Percentiles rank a stretch among this genome's conserved stretches.
Evolutionary conservation across 1,140 invertebrate species (phyloP).

Genomic region (Drosophila repletoides): DNA sequence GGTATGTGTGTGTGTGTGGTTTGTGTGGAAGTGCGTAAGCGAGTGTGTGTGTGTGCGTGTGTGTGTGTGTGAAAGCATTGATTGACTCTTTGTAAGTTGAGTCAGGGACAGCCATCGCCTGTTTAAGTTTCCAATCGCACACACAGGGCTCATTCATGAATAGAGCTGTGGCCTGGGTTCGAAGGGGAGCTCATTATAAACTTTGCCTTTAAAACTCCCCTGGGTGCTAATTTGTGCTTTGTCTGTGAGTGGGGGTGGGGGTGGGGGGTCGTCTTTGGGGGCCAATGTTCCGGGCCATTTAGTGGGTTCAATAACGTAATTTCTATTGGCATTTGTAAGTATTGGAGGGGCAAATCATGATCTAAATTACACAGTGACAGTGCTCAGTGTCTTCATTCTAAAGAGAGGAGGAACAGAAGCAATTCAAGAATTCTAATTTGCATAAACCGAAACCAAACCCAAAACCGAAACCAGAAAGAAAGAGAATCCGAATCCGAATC

Average conservation of each 20-base stretch:
- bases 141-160: conserved; percentile 21
- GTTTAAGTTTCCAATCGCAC: conserved; percentile 38
- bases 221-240: conserved; percentile 67
- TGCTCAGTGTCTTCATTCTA: conserved; percentile 11
- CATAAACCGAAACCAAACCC: conserved; percentile 32
- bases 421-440: conserved; percentile 50
- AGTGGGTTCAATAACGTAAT: conserved; percentile 65
- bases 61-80: no score
- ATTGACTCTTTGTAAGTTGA: conserved; percentile 2
- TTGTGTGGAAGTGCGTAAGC: no score
- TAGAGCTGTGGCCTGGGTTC: conserved; percentile 18
- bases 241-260: conserved; percentile 18
- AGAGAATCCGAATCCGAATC: not conserved
- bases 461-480: not conserved
- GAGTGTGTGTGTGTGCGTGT: not conserved
- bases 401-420: conserved; percentile 21
- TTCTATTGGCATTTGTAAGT: conserved; percentile 54
- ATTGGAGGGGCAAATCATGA: conserved; percentile 60
- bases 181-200: conserved; percentile 70
- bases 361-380: conserved; percentile 56
- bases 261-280: conserved; percentile 13
- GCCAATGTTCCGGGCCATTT: conserved; percentile 39
- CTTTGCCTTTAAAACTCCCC: conserved; percentile 65
- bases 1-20: no score
- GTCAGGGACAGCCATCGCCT: not conserved